Evolutionary conservation across 2,888 invertebrate species (phyloP), one percentile per base, ranked within the genome.

Genomic region (Holacanthella duospinosa): DNA sequence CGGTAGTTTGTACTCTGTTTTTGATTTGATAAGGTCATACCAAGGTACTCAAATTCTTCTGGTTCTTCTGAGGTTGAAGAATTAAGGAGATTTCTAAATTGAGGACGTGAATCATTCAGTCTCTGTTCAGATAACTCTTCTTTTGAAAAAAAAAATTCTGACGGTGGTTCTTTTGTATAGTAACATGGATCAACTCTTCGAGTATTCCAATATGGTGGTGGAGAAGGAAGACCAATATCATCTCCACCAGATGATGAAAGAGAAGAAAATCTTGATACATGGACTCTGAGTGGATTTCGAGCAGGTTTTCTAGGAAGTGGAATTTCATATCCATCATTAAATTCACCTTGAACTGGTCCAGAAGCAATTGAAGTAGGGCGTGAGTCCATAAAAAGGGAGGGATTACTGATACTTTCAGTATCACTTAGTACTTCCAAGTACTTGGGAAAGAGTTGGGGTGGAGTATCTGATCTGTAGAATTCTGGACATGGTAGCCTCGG

Each of bases 291-390:
- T 21, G 64, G 58, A 55, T 66, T 67, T 27, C 67, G 53, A 2
- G 68, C 63, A 0, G 69, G 69, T 44, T 68, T 68, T 53, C 61
- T 60, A 6, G 70, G 72, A 3, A 70, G 29, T 1, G 72, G 72
- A 28, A 70, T 65, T 65, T 72, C 72, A 60, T 72, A 72, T 1
- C 72, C 72, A 54, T 68, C 68, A 29, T 71, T 62, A n/a, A n/a
- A n/a, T 26, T 57, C 53, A 53, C 53, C 48, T 1, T 24, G 29
- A 1, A 54, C 25, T 54, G 28, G 25, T 2, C 19, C 12, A 44
- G 21, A 3, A 28, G 55, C 6, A 28, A 57, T 1, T 43, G 3
- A 43, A 44, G 60, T 55, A 21, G 25, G 29, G 54, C 2, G 56
- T 59, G 59, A 36, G 25, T 28, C 29, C 27, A 48, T 27, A 21